Base-by-base conservation (phyloP, 1,140 invertebrate species). In the Tetramorium simillimum region DNA sequence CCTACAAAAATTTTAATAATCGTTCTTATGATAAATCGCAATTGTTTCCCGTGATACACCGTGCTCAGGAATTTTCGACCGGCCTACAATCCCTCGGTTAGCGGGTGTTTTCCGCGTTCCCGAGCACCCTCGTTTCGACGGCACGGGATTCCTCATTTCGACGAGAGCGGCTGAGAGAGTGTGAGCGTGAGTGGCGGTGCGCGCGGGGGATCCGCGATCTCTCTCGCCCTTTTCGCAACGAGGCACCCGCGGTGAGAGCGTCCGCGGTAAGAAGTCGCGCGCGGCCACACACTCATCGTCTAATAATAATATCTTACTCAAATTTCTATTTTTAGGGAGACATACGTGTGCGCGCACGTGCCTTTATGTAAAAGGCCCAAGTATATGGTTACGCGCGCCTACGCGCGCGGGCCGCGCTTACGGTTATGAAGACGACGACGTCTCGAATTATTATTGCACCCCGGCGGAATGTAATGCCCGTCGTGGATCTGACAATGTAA, bases 281-380 rank as follows among this genome's bases (percentile, higher is more conserved):
- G 75, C 80, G 84, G 63, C 69, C 40, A 84, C 69, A 88, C 90
- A 91, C 90, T 91, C 90, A 91, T 91, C 87, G 72, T 51, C 90
- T 91, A 91, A 89, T 91, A 89, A 91, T 91, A 91, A 81, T 28
- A 88, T 84, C 90, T 91, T 89, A 90, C 90, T 91, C 90, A 88
- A 91, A 91, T 91, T 89, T 88, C 90, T 91, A 91, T 91, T 91
- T 91, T 91, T 91, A 91, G 77, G 65, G 46, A 53, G 53, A 84
- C 75, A 49, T 90, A 85, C 40, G 56, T 69, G 72, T 40, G 60
- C 77, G 73, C 56, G 65, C 77, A 90, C 78, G 86, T 85, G 73
- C 43, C 73, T 90, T 76, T 85, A 90, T 89, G 86, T 88, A 90
- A 90, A 90, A 90, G 89, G 75, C 73, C 65, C 56, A 76, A 84